phyloP scores from a whole-genome alignment of 1,140 invertebrate genomes.

The Zophobas atratus region DNA sequence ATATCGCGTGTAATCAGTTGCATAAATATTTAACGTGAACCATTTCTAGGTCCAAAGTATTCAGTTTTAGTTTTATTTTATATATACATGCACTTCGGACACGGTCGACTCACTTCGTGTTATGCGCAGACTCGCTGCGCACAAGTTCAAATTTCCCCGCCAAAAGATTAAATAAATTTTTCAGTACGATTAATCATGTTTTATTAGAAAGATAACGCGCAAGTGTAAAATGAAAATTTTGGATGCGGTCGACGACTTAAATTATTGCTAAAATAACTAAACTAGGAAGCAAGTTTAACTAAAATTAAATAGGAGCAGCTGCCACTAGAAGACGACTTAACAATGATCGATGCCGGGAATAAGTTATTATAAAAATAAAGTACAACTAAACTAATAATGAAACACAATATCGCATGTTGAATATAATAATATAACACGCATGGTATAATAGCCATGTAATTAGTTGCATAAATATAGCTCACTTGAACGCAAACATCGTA shows the following conservation, averaged over 20 bases:
- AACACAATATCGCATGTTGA: conserved; percentile 54
- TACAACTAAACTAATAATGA: conserved; percentile 54
- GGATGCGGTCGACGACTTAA: neutral
- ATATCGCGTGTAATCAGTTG: too few species aligned
- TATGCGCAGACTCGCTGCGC: too few species aligned
- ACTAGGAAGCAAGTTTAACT: too few species aligned
- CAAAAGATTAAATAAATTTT: too few species aligned
- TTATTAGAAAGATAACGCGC: too few species aligned
- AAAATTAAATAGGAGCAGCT: conserved; percentile 5
- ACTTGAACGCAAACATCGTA: conserved; percentile 53
- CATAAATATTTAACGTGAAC: too few species aligned
- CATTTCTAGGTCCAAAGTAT: too few species aligned
- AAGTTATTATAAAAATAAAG: conserved; percentile 45
- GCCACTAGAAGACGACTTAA: conserved; percentile 5
- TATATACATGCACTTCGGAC: too few species aligned
- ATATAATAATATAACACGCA: conserved; percentile 55
- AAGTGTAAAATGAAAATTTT: neutral
- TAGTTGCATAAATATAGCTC: conserved; percentile 61
- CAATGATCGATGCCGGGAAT: conserved; percentile 40
- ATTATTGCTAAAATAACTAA: conserved; percentile 17
- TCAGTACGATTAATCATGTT: too few species aligned
- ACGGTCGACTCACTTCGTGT: too few species aligned
- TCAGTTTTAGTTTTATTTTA: too few species aligned
- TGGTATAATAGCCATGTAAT: conserved; percentile 60
- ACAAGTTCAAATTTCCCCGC: too few species aligned